Conservation (phyloP, 1,140 invertebrate species). For the Pseudomyrmex pallidus region DNA sequence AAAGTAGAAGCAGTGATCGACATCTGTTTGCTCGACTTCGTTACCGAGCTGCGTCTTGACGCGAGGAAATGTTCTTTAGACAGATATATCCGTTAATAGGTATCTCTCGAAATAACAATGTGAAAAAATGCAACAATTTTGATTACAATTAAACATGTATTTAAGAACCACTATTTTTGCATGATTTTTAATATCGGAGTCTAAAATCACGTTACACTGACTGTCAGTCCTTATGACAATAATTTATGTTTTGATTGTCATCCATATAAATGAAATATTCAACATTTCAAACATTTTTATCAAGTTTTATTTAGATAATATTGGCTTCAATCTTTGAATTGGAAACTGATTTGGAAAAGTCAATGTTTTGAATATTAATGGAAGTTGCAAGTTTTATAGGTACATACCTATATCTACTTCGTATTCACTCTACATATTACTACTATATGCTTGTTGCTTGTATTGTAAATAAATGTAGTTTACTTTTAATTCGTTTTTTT, state of each 20-base stretch:
- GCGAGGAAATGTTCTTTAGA: neutral
- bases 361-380: neutral
- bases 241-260: neutral
- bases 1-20: conserved; percentile 1
- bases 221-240: neutral
- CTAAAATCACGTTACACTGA: neutral
- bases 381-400: neutral
- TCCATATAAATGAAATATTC: neutral
- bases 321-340: neutral
- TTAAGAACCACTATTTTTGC: neutral
- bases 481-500: neutral
- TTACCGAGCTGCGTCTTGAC: neutral
- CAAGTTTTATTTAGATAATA: neutral
- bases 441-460: neutral
- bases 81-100: too few relatives aligned
- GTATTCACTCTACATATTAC: too few relatives aligned
- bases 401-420: too few relatives aligned
- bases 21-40: neutral
- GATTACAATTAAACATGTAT: too few relatives aligned
- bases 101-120: too few relatives aligned
- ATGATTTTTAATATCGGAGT: neutral
- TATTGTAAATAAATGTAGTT: neutral
- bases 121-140: too few relatives aligned
- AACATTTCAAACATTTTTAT: neutral
- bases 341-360: neutral